Conservation (phyloP, 2,113 vertebrate genomes). For the Myiagra hebetior region DNA sequence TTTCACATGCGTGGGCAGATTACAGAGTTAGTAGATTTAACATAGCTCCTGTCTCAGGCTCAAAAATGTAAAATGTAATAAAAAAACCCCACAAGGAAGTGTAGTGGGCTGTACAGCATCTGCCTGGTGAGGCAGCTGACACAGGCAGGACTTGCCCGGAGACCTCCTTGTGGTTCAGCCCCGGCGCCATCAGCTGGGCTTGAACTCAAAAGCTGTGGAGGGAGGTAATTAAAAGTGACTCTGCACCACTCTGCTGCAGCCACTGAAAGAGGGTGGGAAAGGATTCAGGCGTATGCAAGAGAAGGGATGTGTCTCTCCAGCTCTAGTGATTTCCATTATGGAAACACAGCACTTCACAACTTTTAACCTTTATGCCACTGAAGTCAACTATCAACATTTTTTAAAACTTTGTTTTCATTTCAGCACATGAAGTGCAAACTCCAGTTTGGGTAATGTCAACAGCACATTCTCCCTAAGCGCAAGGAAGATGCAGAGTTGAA, state of each 20-base stretch:
- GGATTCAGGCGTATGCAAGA: conserved; percentile 29
- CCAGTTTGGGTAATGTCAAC: background rate
- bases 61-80: conserved; percentile 7
- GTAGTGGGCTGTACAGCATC: conserved; percentile 34
- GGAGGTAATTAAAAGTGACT: conserved; percentile 67
- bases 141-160: conserved; percentile 20
- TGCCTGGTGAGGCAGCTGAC: conserved; percentile 49
- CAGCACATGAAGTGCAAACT: background rate
- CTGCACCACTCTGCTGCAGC: conserved; percentile 50
- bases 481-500: background rate
- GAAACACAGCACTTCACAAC: background rate
- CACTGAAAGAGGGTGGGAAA: conserved; percentile 48
- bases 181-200: conserved; percentile 75
- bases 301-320: conserved; percentile 16
- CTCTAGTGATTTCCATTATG: background rate
- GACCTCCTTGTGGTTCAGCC: conserved; percentile 71
- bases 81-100: conserved; percentile 8
- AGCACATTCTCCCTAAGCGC: background rate
- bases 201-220: conserved; percentile 67
- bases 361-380: background rate
- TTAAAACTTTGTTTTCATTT: background rate
- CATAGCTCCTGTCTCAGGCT: background rate
- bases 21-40: conserved; percentile 3
- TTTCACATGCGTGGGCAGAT: background rate
- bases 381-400: background rate